These are phyloP conservation scores for Globicephala melas DNA, from an alignment of 2,113 vertebrate species.

Conservation along the genomic window DNA sequence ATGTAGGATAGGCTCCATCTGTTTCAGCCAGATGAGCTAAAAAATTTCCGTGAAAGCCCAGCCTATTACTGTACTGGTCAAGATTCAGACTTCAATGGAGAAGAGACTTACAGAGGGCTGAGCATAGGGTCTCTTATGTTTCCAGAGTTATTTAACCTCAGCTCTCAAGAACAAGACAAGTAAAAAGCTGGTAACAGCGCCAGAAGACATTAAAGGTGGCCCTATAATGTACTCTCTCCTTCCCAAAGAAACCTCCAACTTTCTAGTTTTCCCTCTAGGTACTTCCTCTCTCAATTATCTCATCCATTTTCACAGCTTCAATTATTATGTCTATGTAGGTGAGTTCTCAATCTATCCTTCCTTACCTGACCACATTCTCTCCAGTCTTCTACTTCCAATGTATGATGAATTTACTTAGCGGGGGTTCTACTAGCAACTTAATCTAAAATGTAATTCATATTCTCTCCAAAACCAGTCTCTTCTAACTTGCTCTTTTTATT, in stretches of 20 bases:
- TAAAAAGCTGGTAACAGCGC: not conserved
- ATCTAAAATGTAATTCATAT: not conserved
- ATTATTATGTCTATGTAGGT: not conserved
- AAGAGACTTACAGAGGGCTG: not conserved
- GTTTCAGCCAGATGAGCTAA: slow-evolving; percentile 42
- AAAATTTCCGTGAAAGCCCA: not conserved
- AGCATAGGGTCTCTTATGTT: not conserved
- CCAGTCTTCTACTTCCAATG: not conserved
- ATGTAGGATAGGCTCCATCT: not conserved
- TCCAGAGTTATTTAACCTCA: not conserved
- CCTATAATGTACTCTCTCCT: not conserved
- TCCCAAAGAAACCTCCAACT: not conserved
- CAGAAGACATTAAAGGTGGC: not conserved
- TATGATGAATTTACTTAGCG: not conserved
- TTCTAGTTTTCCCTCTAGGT: not conserved
- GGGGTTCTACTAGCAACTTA: not conserved
- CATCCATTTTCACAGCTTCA: not conserved
- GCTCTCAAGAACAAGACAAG: slow-evolving; percentile 2
- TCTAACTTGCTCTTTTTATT: not conserved
- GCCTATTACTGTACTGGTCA: not conserved
- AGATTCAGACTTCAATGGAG: not conserved
- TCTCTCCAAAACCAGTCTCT: not conserved
- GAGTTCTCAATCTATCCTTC: not conserved
- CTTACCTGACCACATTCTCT: not conserved
- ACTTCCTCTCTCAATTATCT: not conserved